Evolutionary conservation across 2,888 invertebrate species (phyloP).

Genomic region (Notodonta ziczac): DNA sequence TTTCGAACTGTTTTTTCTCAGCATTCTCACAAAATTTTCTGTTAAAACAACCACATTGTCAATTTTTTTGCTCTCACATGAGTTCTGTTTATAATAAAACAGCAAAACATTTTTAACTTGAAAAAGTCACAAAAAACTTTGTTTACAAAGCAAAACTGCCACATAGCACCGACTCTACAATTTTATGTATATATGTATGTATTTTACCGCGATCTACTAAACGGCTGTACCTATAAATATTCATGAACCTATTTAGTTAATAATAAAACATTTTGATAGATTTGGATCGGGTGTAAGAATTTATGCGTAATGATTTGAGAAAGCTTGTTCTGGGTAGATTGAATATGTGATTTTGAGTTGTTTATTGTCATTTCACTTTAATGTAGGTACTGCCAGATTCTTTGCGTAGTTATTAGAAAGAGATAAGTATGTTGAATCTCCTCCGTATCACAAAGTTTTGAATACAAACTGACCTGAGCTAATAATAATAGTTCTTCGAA

Average conservation of each 20-base stretch:
- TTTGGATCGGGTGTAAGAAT: neutral
- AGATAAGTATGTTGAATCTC: too few relatives aligned
- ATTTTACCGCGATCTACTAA: neutral
- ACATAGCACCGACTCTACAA: neutral
- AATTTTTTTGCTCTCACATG: neutral
- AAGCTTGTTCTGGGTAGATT: neutral
- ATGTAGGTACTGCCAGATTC: too few relatives aligned
- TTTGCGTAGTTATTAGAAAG: too few relatives aligned
- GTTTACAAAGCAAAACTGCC: constrained; percentile 30
- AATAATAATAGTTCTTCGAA: too few relatives aligned
- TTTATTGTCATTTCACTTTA: too few relatives aligned
- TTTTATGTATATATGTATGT: neutral
- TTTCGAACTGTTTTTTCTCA: too few relatives aligned
- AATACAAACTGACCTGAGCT: too few relatives aligned
- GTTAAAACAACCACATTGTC: neutral
- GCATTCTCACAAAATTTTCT: neutral
- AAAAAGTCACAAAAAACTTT: constrained; percentile 17
- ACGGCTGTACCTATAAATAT: neutral
- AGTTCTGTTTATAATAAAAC: neutral
- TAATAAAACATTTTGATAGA: constrained; percentile 3
- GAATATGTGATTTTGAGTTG: too few relatives aligned
- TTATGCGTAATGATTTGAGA: neutral
- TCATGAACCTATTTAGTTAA: neutral
- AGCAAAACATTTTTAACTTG: constrained; percentile 8
- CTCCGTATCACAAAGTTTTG: too few relatives aligned